Conservation (phyloP, 2,113 vertebrate species). For the Cygnus buccinator region DNA sequence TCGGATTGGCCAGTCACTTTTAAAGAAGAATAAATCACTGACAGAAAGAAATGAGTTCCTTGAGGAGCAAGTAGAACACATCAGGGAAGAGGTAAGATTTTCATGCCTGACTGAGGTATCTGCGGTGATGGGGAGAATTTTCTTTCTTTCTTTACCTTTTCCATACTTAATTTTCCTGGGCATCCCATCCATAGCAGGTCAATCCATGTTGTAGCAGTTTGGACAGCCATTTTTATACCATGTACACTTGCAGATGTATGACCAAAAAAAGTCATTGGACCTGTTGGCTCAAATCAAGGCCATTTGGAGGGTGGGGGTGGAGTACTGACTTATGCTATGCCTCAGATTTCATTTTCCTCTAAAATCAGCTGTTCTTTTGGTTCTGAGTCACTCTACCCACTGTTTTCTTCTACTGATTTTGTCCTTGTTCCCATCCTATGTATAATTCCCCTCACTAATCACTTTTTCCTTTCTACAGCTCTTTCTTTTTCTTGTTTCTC, state of each 20-base stretch:
- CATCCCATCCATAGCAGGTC: neutral
- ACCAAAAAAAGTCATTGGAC: neutral
- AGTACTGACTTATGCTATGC: neutral
- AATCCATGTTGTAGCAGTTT: neutral
- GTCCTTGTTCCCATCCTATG: neutral
- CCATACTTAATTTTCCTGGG: neutral
- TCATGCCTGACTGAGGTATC: neutral
- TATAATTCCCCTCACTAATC: neutral
- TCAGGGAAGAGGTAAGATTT: constrained; percentile 90
- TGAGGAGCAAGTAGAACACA: constrained; percentile 96
- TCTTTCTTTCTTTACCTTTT: neutral
- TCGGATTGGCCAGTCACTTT: constrained; percentile 93
- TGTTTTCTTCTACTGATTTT: neutral
- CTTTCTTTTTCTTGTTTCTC: neutral
- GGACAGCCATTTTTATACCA: neutral
- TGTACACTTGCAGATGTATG: neutral
- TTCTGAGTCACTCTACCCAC: neutral
- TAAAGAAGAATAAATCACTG: constrained; percentile 97
- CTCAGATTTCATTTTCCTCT: neutral
- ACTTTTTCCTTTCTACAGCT: neutral
- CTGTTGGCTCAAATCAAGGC: neutral
- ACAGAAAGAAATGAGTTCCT: constrained; percentile 93
- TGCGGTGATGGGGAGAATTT: neutral
- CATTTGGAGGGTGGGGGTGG: too few relatives aligned
- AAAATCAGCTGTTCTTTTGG: neutral